These are phyloP conservation scores for Stichodactyla mertensii DNA, from an alignment of 64 coral and sea anemone genomes.

Conservation along the genomic window DNA sequence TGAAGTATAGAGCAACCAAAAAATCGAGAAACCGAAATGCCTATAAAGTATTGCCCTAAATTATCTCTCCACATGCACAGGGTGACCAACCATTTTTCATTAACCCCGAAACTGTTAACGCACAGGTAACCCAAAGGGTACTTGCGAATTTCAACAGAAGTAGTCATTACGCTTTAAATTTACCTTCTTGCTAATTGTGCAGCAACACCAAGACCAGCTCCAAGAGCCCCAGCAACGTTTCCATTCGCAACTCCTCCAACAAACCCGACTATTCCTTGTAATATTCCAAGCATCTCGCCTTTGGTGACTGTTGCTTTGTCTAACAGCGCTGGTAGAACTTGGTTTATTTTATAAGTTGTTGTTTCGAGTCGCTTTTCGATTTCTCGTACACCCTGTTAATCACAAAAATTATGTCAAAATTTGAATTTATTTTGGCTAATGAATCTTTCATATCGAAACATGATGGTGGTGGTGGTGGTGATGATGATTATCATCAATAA, in stretches of 20 bases:
- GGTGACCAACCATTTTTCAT: too few relatives aligned
- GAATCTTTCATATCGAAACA: too few relatives aligned
- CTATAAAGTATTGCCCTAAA: too few relatives aligned
- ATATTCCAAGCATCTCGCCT: not conserved
- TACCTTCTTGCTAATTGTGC: not conserved
- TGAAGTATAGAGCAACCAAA: too few relatives aligned
- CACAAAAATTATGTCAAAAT: not conserved
- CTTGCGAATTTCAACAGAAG: too few relatives aligned
- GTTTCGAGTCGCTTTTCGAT: not conserved
- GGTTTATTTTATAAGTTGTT: not conserved
- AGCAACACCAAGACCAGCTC: not conserved
- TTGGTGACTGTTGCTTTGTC: not conserved
- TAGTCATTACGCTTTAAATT: too few relatives aligned
- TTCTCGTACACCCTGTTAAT: not conserved
- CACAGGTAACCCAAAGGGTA: too few relatives aligned
- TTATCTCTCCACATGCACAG: too few relatives aligned
- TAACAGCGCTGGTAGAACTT: not conserved
- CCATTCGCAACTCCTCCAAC: not conserved
- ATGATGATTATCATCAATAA: too few relatives aligned
- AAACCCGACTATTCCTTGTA: not conserved
- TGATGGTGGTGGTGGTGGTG: too few relatives aligned
- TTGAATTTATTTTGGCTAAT: not conserved
- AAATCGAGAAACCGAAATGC: too few relatives aligned
- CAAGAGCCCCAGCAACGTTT: not conserved
- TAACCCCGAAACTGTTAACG: too few relatives aligned